These are phyloP conservation scores for Elysia chlorotica DNA, from an alignment of 1,140 invertebrate genomes.

Conservation along the genomic window DNA sequence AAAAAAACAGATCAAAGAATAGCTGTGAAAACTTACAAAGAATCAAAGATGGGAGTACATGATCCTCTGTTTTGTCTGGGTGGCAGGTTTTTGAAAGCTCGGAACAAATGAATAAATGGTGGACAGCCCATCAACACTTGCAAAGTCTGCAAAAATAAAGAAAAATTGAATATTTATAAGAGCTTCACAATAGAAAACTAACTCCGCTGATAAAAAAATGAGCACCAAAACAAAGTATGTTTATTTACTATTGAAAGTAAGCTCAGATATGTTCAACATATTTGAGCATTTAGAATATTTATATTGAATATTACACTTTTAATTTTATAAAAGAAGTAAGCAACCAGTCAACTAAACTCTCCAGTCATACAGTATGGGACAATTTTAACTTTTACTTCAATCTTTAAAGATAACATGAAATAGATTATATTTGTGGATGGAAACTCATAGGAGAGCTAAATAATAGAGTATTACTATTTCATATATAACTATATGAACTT, in stretches of 20 bases:
- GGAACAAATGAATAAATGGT: constrained; percentile 20
- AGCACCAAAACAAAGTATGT: background rate
- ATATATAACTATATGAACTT: background rate
- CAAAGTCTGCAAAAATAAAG: constrained; percentile 12
- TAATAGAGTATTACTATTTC: background rate
- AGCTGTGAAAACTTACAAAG: constrained; percentile 9
- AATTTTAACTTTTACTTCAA: background rate
- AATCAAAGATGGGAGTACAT: constrained; percentile 19
- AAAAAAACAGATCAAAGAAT: background rate
- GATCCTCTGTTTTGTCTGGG: background rate
- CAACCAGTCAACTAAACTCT: background rate
- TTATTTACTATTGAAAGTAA: background rate
- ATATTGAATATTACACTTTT: background rate
- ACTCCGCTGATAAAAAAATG: too few species aligned
- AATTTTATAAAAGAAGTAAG: background rate
- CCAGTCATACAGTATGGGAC: background rate
- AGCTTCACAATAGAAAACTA: too few species aligned
- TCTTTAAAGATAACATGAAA: background rate
- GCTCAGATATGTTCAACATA: background rate
- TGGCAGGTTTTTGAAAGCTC: constrained; percentile 12
- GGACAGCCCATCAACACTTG: constrained; percentile 24
- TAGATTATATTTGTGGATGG: background rate
- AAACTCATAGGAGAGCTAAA: background rate
- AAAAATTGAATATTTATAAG: too few species aligned
- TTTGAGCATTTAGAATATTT: background rate